Conservation (phyloP, 2,797 vertebrate species). For the Garrulus glandarius region DNA sequence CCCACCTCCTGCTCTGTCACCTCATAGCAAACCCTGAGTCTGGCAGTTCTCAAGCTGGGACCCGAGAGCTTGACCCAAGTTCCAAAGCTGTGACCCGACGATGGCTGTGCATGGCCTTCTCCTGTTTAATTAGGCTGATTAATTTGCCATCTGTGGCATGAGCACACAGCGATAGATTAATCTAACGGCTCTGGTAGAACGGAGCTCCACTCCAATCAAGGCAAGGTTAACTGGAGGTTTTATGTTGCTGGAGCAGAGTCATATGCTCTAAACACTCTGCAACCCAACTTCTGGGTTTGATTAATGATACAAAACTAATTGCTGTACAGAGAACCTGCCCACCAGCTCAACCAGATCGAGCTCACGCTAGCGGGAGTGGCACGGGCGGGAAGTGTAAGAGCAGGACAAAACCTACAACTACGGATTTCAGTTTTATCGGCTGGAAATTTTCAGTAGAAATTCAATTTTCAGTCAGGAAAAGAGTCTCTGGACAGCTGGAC, state of each 20-base stretch:
- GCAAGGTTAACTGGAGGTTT: background rate
- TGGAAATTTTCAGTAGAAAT: background rate
- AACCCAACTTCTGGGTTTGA: background rate
- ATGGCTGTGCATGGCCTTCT: background rate
- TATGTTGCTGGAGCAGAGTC: background rate
- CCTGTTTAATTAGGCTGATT: background rate
- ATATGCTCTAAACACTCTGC: background rate
- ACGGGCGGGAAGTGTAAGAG: accelerated
- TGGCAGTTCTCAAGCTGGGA: background rate
- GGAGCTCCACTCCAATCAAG: background rate
- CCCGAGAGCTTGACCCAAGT: background rate
- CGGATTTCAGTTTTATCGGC: background rate
- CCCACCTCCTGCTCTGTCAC: background rate
- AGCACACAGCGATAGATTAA: background rate
- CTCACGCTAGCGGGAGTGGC: accelerated
- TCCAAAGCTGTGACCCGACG: background rate
- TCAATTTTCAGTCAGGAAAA: background rate
- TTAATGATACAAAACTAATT: background rate
- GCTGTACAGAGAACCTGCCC: background rate
- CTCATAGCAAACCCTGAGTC: background rate
- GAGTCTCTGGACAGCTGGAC: background rate
- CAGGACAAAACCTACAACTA: background rate
- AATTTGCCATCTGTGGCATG: background rate
- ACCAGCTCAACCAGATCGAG: background rate
- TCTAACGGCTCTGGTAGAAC: accelerated